Evolutionary conservation across 2,113 vertebrate species (phyloP).

Genomic region (Thunnus maccoyii): DNA sequence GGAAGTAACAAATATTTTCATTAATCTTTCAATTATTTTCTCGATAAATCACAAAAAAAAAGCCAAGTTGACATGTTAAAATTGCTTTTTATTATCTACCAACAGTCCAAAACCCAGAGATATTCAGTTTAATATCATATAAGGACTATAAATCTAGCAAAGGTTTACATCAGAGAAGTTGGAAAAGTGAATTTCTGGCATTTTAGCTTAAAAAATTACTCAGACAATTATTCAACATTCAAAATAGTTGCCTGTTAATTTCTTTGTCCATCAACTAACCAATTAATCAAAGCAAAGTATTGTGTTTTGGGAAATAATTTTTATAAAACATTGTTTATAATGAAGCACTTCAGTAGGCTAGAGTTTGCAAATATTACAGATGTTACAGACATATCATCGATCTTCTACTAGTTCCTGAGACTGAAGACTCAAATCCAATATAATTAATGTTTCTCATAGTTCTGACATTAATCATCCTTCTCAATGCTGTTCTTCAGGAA

Average conservation of each 20-base stretch:
- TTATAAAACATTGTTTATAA: neutral
- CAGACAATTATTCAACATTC: too few relatives aligned
- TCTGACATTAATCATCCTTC: slow-evolving; percentile 54
- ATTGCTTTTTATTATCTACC: too few relatives aligned
- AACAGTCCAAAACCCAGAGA: too few relatives aligned
- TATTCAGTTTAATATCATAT: too few relatives aligned
- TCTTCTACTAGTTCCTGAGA: neutral
- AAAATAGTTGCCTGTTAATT: too few relatives aligned
- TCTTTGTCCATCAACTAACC: too few relatives aligned
- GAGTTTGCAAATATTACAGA: neutral
- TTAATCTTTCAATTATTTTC: neutral
- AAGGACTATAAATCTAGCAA: neutral
- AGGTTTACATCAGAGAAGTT: neutral
- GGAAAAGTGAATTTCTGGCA: neutral
- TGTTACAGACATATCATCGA: neutral
- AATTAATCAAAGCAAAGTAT: neutral
- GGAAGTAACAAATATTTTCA: neutral
- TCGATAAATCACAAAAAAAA: too few relatives aligned
- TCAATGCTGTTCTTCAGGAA: slow-evolving; percentile 59
- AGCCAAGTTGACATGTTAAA: too few relatives aligned
- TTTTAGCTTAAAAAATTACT: neutral
- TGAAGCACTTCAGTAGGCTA: neutral
- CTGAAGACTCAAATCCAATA: neutral
- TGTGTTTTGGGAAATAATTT: neutral
- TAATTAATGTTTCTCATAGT: slow-evolving; percentile 45